Evolutionary conservation across 2,113 vertebrate species (phyloP), one percentile per base, ranked within the genome.

Genomic region (Seriola rivoliana): DNA sequence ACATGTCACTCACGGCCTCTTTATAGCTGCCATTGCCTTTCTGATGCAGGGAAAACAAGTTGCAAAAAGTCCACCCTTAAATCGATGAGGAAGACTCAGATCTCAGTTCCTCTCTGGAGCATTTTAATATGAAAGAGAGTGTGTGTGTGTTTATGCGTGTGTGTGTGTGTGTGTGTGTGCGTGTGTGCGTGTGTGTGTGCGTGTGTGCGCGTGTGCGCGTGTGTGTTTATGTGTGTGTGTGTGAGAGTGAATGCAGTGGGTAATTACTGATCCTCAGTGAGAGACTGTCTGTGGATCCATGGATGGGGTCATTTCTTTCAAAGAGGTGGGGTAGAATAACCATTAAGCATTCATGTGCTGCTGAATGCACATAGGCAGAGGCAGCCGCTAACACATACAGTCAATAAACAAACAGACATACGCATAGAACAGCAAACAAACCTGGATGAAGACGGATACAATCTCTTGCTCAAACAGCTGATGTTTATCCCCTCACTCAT

Each of bases 301-400:
- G 82, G 66, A 81, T 32, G 70, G 87, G 90, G 91, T 89, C 88
- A 84, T 85, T 91, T 80, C 85, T 87, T 85, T 92, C 80, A 90
- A 89, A 90, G 88, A 86, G 85, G 85, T 81, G 78, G 88, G 84
- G 54, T 90, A 91, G 80, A 79, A 89, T 94, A 90, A 92, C 90
- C 90, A 92, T 94, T 92, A 93, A 90, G 91, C 91, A 93, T 93
- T 94, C 92, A 94, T 91, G 85, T 67, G 75, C 86, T 84, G 85
- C 77, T 84, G 90, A 87, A 89, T 76, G 80, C 76, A 81, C 89
- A 89, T 67, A 82, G 77, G 71, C 89, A 85, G 89, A 85, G 89
- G 75, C 85, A 88, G 82, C 77, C 69, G 63, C 85, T 74, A 84
- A 87, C 87, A 82, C 84, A 84, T 66, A 77, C 71, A 81, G 84